phyloP scores from a whole-genome alignment of 2,113 vertebrate genomes.

The Daboia siamensis region DNA sequence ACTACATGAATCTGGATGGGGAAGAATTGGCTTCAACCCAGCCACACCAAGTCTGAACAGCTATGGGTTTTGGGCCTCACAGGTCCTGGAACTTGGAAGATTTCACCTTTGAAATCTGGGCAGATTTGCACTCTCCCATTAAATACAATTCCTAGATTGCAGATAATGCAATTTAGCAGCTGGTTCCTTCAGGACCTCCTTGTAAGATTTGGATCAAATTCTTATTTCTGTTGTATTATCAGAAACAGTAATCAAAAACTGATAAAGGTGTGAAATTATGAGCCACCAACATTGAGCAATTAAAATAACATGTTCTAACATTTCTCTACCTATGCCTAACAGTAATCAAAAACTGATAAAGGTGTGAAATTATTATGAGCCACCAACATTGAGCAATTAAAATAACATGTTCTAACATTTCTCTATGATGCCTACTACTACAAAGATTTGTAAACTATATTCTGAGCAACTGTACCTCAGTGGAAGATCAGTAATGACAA shows the following conservation, averaged over 20 bases:
- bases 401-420: neutral
- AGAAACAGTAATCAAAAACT: neutral
- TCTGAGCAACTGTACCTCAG: neutral
- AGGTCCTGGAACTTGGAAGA: neutral
- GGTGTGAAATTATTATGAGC: neutral
- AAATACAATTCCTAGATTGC: neutral
- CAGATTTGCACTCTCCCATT: neutral
- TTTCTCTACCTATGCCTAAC: neutral
- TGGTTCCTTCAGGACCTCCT: neutral
- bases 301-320: neutral
- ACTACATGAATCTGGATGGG: neutral
- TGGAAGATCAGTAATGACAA: neutral
- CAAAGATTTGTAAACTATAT: neutral
- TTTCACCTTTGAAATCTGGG: neutral
- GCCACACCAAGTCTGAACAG: no score
- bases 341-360: neutral
- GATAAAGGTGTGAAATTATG: neutral
- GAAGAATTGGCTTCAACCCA: neutral
- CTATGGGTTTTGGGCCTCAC: neutral
- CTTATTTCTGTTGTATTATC: neutral
- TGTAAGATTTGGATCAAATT: neutral
- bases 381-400: neutral
- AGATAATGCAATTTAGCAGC: neutral
- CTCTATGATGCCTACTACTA: neutral
- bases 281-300: neutral